Evolutionary conservation across 2,888 invertebrate genomes (phyloP), one percentile per base, ranked within the genome.

Genomic region (Antheraea assamensis): DNA sequence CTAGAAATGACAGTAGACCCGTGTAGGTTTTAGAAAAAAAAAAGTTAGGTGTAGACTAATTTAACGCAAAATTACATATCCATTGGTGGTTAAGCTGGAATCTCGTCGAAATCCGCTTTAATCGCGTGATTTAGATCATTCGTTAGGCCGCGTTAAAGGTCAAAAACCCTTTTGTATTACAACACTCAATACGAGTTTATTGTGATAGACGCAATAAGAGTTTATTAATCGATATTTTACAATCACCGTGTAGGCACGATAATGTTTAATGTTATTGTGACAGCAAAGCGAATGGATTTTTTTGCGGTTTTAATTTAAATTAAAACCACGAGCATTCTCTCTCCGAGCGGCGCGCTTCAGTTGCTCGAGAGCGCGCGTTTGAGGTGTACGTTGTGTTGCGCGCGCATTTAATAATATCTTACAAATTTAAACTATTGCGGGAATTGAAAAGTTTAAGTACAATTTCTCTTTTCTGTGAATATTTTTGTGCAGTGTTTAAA

Each of bases 401-500:
- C 35, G 68, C 35, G 31, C 35, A n/a, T 68, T 68, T 64, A 1
- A 64, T 13, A 61, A 27, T 30, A 64, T 30, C 68, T 35, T 10
- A 13, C 21, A 21, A 5, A 31, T 21, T 66, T 35, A 19, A 1
- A 10, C 35, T 68, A 35, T 68, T 68, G n/a, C 68, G 68, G 68
- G 24, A 68, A 35, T 35, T 21, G n/a, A 35, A 68, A 68, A 68
- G 35, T 35, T 68, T 27, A 35, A 35, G 7, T 35, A 68, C 31
- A 68, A 7, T 68, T 35, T 68, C 68, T 68, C 68, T 35, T 68
- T 68, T 35, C 68, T 68, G 68, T 68, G 68, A 31, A 35, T 68
- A 68, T 68, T 68, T 68, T 68, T 68, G 68, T 68, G 68, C 4
- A 68, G 68, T 68, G 68, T 35, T 35, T 68, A 68, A n/a, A 68